phyloP scores from a whole-genome alignment of 1,140 invertebrate species.

The Thaumetopoea pityocampa region DNA sequence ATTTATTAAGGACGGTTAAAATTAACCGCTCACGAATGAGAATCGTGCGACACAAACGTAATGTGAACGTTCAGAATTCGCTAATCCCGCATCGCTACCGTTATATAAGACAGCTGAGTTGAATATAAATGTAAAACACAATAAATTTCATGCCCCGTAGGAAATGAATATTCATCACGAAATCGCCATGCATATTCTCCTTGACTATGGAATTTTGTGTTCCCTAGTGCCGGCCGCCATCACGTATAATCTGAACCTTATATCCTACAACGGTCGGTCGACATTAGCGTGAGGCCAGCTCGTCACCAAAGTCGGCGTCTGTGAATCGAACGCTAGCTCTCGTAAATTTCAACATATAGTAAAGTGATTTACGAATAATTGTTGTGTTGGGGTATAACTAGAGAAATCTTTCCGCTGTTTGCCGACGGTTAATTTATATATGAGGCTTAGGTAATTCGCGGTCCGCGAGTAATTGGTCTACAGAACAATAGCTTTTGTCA shows the following conservation, averaged over 20 bases:
- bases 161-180: constrained; percentile 76
- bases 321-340: constrained; percentile 45
- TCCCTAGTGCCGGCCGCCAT: constrained; percentile 31
- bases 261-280: constrained; percentile 33
- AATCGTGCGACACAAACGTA: constrained; percentile 44
- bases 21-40: constrained; percentile 41
- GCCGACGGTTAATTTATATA: constrained; percentile 75
- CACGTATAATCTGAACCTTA: constrained; percentile 55
- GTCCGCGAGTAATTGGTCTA: constrained; percentile 70
- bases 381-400: constrained; percentile 76
- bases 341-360: constrained; percentile 76
- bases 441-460: constrained; percentile 75
- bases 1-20: constrained; percentile 44
- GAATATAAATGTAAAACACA: constrained; percentile 76
- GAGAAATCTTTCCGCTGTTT: constrained; percentile 75
- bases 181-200: constrained; percentile 75
- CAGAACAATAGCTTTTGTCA: constrained; percentile 75
- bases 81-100: constrained; percentile 71
- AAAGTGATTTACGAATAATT: constrained; percentile 77
- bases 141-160: constrained; percentile 76
- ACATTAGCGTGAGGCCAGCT: constrained; percentile 34
- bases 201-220: constrained; percentile 63
- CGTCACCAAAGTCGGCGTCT: constrained; percentile 41
- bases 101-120: constrained; percentile 74
- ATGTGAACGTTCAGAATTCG: constrained; percentile 67